Conservation (phyloP, 2,113 vertebrate species). For the Rhea americana region DNA sequence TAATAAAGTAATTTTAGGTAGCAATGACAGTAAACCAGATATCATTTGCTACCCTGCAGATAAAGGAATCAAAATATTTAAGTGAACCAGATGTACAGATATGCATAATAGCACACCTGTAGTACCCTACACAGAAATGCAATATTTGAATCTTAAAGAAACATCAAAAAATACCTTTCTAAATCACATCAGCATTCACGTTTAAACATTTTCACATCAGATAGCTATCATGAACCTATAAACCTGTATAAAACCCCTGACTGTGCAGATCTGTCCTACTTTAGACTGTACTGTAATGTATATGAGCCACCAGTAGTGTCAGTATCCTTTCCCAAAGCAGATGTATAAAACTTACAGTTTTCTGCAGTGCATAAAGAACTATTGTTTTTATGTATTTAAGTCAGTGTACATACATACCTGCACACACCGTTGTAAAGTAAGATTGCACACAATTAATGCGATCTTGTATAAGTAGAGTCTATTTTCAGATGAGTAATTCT, state of each 20-base stretch:
- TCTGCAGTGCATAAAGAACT: not conserved
- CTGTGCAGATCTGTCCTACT: not conserved
- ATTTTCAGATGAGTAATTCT: not conserved
- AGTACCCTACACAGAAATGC: not conserved
- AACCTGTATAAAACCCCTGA: not conserved
- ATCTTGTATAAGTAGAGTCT: not conserved
- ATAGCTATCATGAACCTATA: not conserved
- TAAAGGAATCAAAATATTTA: not conserved
- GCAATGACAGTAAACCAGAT: not conserved
- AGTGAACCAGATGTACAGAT: not conserved
- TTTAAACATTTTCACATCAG: not conserved
- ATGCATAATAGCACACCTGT: not conserved
- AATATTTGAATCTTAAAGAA: not conserved
- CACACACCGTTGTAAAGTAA: not conserved
- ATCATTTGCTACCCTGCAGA: not conserved
- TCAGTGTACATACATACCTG: not conserved
- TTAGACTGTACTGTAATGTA: not conserved
- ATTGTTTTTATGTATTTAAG: not conserved
- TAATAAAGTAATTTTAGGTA: not conserved
- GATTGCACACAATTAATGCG: not conserved
- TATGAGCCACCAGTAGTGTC: not conserved
- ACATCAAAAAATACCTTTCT: not conserved
- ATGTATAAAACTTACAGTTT: not conserved
- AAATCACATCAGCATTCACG: rapidly evolving
- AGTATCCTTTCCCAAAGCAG: not conserved